phyloP scores from a whole-genome alignment of 2,797 vertebrate genomes.

The Oophaga sylvatica region DNA sequence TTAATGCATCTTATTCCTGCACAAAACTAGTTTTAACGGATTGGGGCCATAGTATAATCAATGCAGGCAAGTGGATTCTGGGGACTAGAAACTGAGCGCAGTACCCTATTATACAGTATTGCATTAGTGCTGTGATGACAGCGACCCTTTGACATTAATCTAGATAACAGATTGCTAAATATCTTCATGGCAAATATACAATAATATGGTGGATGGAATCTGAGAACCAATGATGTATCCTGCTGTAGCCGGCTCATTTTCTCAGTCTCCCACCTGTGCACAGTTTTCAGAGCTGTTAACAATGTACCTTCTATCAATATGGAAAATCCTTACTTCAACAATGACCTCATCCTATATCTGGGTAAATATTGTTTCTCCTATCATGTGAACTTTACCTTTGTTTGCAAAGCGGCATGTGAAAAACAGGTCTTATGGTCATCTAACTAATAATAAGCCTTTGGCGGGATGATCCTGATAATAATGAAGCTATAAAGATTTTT shows the following conservation, averaged over 20 bases:
- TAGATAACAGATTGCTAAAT: too few species aligned
- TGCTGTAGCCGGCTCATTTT: neutral
- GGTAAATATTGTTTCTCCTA: conserved; percentile 2
- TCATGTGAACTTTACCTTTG: neutral
- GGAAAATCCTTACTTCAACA: conserved; percentile 9
- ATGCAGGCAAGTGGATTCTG: too few species aligned
- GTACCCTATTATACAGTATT: too few species aligned
- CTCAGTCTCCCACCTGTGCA: neutral
- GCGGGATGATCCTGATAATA: neutral
- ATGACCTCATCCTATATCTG: conserved; percentile 12
- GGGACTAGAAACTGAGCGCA: too few species aligned
- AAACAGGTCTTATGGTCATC: too few species aligned
- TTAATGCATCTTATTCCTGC: too few species aligned
- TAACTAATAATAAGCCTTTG: neutral
- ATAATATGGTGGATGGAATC: too few species aligned
- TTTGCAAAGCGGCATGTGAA: neutral
- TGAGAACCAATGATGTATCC: neutral
- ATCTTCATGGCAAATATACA: too few species aligned
- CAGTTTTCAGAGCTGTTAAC: neutral
- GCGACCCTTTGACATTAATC: too few species aligned
- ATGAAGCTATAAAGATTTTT: neutral
- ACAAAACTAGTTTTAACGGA: too few species aligned
- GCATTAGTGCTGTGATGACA: too few species aligned
- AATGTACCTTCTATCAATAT: neutral
- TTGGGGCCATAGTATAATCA: too few species aligned